These are phyloP conservation scores for Melanaphis sacchari DNA, from an alignment of 1,140 invertebrate genomes.

Conservation along the genomic window DNA sequence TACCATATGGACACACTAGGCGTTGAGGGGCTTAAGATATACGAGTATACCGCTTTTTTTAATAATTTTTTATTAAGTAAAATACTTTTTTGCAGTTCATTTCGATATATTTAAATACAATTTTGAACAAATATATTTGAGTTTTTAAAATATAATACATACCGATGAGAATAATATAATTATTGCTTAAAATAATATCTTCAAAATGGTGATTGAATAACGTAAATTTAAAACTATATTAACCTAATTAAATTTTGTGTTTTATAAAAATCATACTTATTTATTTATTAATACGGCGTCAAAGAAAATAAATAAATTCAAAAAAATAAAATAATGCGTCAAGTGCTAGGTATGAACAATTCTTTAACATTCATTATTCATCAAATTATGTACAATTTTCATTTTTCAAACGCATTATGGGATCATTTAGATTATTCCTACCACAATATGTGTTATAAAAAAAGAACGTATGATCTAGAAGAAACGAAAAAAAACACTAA, in stretches of 20 bases:
- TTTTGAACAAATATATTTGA: not conserved
- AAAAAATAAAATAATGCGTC: not conserved
- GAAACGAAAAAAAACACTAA: too few species aligned
- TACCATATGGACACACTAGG: too few species aligned
- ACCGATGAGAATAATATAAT: not conserved
- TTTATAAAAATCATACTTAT: not conserved
- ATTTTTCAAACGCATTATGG: not conserved
- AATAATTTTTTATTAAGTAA: too few species aligned
- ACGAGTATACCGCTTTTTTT: too few species aligned
- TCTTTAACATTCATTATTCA: too few species aligned
- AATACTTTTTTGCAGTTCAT: too few species aligned
- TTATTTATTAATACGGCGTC: too few species aligned
- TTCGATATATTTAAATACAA: too few species aligned
- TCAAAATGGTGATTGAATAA: not conserved
- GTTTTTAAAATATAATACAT: not conserved
- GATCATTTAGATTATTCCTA: not conserved
- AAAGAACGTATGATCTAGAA: not conserved
- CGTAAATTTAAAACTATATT: not conserved
- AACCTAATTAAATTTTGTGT: too few species aligned
- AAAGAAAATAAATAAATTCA: not conserved
- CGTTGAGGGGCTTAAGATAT: too few species aligned
- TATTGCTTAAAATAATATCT: not conserved
- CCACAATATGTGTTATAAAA: not conserved
- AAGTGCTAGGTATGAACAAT: not conserved
- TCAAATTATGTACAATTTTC: not conserved